Evolutionary conservation across 2,797 vertebrate genomes (phyloP).

Genomic region (Cossypha polioptera): DNA sequence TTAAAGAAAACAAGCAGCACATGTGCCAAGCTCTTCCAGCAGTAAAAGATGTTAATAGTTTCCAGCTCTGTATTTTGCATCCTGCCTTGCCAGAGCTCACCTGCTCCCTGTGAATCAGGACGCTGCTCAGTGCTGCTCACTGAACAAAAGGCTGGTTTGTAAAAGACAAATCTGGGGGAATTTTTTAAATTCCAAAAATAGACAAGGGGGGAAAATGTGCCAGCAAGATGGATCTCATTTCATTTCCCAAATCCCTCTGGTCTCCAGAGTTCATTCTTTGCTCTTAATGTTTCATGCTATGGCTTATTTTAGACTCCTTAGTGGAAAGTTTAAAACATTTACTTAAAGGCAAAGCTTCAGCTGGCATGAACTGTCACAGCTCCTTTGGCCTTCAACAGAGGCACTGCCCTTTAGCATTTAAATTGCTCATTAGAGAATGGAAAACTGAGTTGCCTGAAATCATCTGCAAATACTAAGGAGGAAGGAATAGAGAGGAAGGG

Average conservation of each 20-base stretch:
- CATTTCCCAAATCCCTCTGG: constrained; percentile 63
- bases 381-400: constrained; percentile 10
- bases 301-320: constrained; percentile 67
- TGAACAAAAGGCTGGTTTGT: constrained; percentile 49
- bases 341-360: constrained; percentile 60
- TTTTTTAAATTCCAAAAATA: constrained; percentile 69
- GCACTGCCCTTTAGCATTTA: constrained; percentile 38
- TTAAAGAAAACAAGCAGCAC: constrained; percentile 48
- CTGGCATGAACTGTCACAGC: constrained; percentile 56
- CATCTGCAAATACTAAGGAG: neutral
- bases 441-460: constrained; percentile 32
- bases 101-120: constrained; percentile 2
- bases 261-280: constrained; percentile 62
- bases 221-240: constrained; percentile 66
- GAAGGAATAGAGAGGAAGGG: neutral
- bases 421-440: constrained; percentile 43
- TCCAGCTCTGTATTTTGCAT: constrained; percentile 19
- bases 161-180: constrained; percentile 29
- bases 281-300: constrained; percentile 67
- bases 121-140: neutral
- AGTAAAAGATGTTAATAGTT: constrained; percentile 36
- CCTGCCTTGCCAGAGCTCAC: constrained; percentile 46
- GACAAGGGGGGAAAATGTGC: constrained; percentile 15
- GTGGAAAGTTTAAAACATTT: constrained; percentile 67
- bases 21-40: constrained; percentile 23